Evolutionary conservation across 2,888 invertebrate species (phyloP).

Genomic region (Podotricha telesiphe): DNA sequence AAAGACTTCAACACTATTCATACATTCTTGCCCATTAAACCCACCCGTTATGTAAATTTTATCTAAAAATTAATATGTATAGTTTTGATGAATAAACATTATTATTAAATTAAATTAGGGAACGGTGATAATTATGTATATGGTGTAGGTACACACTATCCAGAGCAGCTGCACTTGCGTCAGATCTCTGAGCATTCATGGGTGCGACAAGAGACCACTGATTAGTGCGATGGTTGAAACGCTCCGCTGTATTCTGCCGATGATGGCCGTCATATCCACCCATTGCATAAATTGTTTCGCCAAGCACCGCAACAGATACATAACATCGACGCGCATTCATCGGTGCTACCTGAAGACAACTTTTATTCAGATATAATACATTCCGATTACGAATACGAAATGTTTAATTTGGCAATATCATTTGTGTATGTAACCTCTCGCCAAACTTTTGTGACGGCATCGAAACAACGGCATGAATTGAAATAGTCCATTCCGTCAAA

Average conservation of each 20-base stretch:
- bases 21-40: constrained; percentile 95
- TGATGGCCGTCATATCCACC: constrained; percentile 94
- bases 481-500: constrained; percentile 96
- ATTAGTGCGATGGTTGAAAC: constrained; percentile 92
- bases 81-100: not conserved
- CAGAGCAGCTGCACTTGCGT: constrained; percentile 94
- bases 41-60: constrained; percentile 93
- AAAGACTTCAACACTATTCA: constrained; percentile 92
- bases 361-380: not conserved
- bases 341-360: constrained; percentile 85
- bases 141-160: constrained; percentile 84
- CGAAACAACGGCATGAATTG: constrained; percentile 93
- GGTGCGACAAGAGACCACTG: constrained; percentile 94
- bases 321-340: constrained; percentile 96
- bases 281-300: constrained; percentile 92
- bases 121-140: not conserved
- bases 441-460: constrained; percentile 93
- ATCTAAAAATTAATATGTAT: constrained; percentile 65
- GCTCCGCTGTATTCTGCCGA: constrained; percentile 93
- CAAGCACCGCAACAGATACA: constrained; percentile 91
- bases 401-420: not conserved
- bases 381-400: not conserved
- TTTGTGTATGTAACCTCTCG: constrained; percentile 82
- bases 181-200: constrained; percentile 95
- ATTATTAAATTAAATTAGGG: not conserved